phyloP scores from a whole-genome alignment of 2,888 invertebrate species.

The Hypsopygia costalis region DNA sequence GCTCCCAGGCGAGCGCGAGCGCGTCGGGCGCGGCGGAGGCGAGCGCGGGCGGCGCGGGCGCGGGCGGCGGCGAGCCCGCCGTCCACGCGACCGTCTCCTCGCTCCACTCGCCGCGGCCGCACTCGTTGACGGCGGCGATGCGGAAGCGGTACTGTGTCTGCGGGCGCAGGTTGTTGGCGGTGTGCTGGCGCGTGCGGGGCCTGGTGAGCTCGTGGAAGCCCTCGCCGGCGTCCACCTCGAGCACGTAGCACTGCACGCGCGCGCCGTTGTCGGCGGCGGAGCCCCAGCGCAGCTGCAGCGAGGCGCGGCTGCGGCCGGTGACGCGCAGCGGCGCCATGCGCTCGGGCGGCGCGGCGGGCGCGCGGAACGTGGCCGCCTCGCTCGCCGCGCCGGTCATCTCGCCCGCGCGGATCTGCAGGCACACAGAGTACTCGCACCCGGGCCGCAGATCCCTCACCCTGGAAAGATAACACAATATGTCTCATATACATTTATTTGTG shows the following conservation, averaged over 20 bases:
- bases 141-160: slow-evolving; percentile 91
- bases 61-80: slow-evolving; percentile 88
- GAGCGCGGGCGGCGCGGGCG: slow-evolving; percentile 88
- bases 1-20: slow-evolving; percentile 87
- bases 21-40: slow-evolving; percentile 82
- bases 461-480: too few species aligned
- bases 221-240: slow-evolving; percentile 89
- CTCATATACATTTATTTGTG: not conserved
- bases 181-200: slow-evolving; percentile 88
- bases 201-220: slow-evolving; percentile 87
- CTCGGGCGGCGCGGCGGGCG: slow-evolving; percentile 91
- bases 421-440: slow-evolving; percentile 92
- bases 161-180: slow-evolving; percentile 86
- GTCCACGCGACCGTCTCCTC: slow-evolving; percentile 86
- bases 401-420: slow-evolving; percentile 88
- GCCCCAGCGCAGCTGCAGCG: slow-evolving; percentile 86
- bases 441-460: slow-evolving; percentile 91
- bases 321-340: slow-evolving; percentile 86
- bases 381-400: slow-evolving; percentile 87
- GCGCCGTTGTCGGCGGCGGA: slow-evolving; percentile 90
- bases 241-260: slow-evolving; percentile 86
- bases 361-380: slow-evolving; percentile 89
- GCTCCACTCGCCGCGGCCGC: slow-evolving; percentile 87
- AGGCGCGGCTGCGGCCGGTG: slow-evolving; percentile 85
- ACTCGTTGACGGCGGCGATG: slow-evolving; percentile 90